Conservation (phyloP, 2,888 invertebrate species). For the Pterostichus madidus region DNA sequence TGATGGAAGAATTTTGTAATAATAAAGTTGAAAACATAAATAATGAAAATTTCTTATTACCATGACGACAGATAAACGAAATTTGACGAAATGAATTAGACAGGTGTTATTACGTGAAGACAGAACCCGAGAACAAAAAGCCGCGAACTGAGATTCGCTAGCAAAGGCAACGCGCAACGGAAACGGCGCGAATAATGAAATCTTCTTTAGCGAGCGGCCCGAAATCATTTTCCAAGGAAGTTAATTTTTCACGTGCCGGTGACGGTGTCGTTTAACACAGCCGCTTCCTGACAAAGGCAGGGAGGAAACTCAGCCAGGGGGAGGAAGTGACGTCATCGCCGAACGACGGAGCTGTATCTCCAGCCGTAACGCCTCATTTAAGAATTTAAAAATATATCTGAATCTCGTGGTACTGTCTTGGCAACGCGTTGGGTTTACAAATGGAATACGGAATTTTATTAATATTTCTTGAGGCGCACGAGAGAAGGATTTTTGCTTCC, state of each 20-base stretch:
- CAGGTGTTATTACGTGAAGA: conserved; percentile 11
- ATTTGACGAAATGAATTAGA: conserved; percentile 41
- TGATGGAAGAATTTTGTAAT: conserved; percentile 4
- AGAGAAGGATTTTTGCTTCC: conserved; percentile 4
- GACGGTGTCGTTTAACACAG: conserved; percentile 68
- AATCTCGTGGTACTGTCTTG: conserved; percentile 66
- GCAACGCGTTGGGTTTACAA: conserved; percentile 67
- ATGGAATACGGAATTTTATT: conserved; percentile 66
- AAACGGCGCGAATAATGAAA: conserved; percentile 63
- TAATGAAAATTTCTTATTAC: background rate
- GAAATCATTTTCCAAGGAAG: conserved; percentile 67
- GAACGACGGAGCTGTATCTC: conserved; percentile 62
- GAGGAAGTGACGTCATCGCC: conserved; percentile 64
- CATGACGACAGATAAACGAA: conserved; percentile 28
- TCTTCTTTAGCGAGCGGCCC: conserved; percentile 58
- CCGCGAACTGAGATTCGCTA: conserved; percentile 41
- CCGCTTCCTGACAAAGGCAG: conserved; percentile 59
- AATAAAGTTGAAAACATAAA: conserved; percentile 18
- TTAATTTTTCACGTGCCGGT: conserved; percentile 70
- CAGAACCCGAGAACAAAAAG: conserved; percentile 26
- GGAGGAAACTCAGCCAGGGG: background rate
- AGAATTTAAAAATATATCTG: conserved; percentile 75
- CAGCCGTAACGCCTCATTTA: conserved; percentile 73
- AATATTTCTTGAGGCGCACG: conserved; percentile 45
- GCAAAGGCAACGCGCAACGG: conserved; percentile 47